These are phyloP conservation scores for Protobothrops flavoviridis DNA, from an alignment of 2,113 vertebrate species.

Conservation along the genomic window DNA sequence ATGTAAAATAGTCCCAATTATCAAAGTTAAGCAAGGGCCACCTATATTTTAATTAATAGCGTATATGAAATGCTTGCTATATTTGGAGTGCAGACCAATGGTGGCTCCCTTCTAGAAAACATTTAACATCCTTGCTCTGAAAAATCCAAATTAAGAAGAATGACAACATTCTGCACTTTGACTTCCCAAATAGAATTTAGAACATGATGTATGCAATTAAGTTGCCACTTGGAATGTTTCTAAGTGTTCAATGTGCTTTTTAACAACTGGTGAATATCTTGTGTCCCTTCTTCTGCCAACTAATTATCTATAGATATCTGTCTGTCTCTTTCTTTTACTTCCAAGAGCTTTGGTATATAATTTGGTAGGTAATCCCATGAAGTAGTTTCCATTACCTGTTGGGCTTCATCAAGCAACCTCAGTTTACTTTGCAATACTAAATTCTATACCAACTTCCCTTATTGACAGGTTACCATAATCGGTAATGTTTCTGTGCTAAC, in stretches of 20 bases:
- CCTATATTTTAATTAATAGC: neutral
- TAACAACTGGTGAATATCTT: neutral
- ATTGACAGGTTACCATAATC: neutral
- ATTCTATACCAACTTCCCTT: neutral
- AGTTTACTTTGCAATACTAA: neutral
- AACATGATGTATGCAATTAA: neutral
- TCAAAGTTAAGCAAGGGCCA: neutral
- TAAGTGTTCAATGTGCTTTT: neutral
- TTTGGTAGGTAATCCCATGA: neutral
- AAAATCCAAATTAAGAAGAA: neutral
- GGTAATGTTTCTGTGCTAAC: neutral
- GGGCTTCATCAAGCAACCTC: neutral
- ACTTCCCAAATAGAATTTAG: neutral
- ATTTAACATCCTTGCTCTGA: neutral
- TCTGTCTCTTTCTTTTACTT: neutral
- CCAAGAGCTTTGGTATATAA: fast-evolving
- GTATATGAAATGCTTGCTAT: neutral
- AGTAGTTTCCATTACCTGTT: neutral
- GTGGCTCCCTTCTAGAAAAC: neutral
- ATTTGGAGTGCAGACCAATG: neutral
- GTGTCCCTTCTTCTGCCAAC: fast-evolving
- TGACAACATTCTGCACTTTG: neutral
- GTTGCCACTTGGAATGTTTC: neutral
- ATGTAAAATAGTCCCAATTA: neutral
- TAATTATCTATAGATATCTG: neutral